These are phyloP conservation scores for Cephalopholis sonnerati DNA, from an alignment of 2,113 vertebrate genomes.

Conservation along the genomic window DNA sequence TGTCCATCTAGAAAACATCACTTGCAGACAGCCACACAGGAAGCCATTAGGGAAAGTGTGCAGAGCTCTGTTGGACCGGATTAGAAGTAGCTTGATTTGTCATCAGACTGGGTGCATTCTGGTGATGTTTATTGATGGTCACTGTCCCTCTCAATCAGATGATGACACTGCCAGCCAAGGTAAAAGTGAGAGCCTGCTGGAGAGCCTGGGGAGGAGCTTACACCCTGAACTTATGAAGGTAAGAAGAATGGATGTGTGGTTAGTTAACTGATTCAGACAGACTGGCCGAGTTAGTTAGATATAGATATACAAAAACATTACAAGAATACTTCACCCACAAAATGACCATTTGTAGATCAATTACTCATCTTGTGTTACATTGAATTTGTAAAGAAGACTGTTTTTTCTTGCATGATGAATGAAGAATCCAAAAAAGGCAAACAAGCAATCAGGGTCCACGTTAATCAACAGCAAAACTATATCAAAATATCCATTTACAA, in stretches of 20 bases:
- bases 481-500: too few species aligned
- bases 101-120: background rate
- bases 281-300: background rate
- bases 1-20: background rate
- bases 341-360: too few species aligned
- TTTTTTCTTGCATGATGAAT: too few species aligned
- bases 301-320: too few species aligned
- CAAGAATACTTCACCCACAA: too few species aligned
- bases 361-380: too few species aligned
- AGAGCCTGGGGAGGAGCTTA: conserved; percentile 93
- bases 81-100: background rate
- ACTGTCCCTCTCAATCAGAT: conserved; percentile 82
- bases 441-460: too few species aligned
- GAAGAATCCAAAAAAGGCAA: too few species aligned
- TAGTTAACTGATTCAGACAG: background rate
- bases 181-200: conserved; percentile 92
- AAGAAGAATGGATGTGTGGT: background rate
- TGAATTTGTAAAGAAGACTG: too few species aligned
- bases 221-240: conserved; percentile 98
- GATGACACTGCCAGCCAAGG: conserved; percentile 91
- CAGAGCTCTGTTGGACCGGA: background rate
- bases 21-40: background rate
- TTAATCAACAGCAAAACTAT: too few species aligned
- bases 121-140: background rate
- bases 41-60: background rate